These are phyloP conservation scores for Enteromius trimaculatus DNA, from an alignment of 2,797 vertebrate species.

Conservation along the genomic window DNA sequence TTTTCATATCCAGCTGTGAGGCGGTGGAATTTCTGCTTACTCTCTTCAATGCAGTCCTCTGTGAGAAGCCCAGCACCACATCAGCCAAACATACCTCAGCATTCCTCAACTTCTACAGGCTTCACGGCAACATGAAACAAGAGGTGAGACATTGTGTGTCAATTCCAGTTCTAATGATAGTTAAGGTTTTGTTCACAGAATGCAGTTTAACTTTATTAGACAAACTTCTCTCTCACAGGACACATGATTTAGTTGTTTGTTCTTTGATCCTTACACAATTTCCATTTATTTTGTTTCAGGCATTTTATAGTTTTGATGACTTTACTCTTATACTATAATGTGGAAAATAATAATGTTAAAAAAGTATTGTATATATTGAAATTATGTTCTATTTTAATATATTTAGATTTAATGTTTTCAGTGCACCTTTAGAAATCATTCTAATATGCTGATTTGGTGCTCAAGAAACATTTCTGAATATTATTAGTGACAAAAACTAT, in stretches of 20 bases:
- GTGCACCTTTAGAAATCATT: neutral
- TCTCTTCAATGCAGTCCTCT: conserved; percentile 70
- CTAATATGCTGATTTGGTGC: neutral
- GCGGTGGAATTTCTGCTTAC: conserved; percentile 75
- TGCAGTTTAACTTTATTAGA: neutral
- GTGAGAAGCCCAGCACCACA: conserved; percentile 5
- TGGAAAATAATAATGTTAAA: neutral
- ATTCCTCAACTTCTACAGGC: conserved; percentile 78
- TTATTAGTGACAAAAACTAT: neutral
- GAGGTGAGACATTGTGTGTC: conserved; percentile 77
- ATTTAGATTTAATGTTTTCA: neutral
- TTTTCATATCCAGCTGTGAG: conserved; percentile 81
- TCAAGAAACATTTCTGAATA: neutral
- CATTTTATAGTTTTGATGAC: neutral
- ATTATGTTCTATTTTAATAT: neutral
- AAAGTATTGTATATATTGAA: neutral
- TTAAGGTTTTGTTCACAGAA: neutral
- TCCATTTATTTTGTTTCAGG: neutral
- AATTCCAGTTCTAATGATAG: neutral
- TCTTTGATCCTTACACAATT: neutral
- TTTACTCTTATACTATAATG: neutral
- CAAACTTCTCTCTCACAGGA: neutral
- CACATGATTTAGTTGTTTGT: neutral
- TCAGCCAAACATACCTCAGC: conserved; percentile 53
- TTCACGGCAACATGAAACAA: conserved; percentile 93